Base-by-base conservation (phyloP, 2,113 vertebrate species). In the Noctilio leporinus region DNA sequence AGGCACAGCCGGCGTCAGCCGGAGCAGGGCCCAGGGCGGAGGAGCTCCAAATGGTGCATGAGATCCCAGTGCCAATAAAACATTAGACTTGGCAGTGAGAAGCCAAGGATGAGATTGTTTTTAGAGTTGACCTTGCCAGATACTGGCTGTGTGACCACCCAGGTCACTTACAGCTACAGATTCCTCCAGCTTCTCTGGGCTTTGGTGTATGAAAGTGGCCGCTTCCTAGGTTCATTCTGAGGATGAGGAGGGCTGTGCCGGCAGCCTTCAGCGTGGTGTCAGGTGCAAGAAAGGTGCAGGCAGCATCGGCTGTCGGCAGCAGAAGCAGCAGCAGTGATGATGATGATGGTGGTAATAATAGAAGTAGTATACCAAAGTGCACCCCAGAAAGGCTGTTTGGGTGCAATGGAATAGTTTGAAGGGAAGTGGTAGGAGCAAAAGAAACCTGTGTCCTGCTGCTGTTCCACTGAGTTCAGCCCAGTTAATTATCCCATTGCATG, bases 211-310 rank as follows among this genome's bases (percentile, higher is more conserved):
- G 24, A 6, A 75, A 81, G 76, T 15, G 16, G 43, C 35, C 0
- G 24, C n/a, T 12, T 70, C 19, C 0, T 4, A 19, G 55, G 70
- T 38, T 15, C 83, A 20, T 10, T 7, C 15, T n/a, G 28, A 59
- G 65, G 62, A 47, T 30, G 22, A 12, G 26, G 20, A 53, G 80
- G 40, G 55, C 55, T 7, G 55, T 5, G 0, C 3, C 0, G 2
- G 0, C 57, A 33, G 38, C 59, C 87, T n/a, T 33, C 0, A 1
- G 12, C 1, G 4, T 6, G 0, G 19, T 2, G 22, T 19, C 24
- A 28, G 82, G 77, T 17, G 0, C 1, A 1, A 70, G 4, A 22
- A 3, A 11, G 1, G 12, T 86, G 28, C 55, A 6, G 70, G 2
- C 9, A 22, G 53, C 2, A 9, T 26, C 14, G 0, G 12, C 28